Evolutionary conservation across 2,797 vertebrate genomes (phyloP).

Genomic region (Sphaeramia orbicularis): DNA sequence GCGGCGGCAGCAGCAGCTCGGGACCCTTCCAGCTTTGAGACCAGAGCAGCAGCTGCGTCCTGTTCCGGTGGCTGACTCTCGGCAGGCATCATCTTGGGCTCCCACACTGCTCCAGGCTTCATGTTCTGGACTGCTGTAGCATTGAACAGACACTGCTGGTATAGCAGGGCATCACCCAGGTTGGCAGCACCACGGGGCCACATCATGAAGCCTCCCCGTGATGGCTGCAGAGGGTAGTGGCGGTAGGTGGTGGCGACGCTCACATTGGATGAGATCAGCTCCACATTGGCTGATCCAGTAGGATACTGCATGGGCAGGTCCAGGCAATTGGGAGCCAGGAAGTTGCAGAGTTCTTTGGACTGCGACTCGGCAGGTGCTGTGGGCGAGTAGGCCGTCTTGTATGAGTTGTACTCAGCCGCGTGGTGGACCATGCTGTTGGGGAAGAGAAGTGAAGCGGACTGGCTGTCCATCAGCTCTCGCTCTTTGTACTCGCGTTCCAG

Average conservation of each 20-base stretch:
- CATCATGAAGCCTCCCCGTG: constrained; percentile 86
- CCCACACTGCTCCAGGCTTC: constrained; percentile 91
- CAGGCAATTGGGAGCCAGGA: constrained; percentile 88
- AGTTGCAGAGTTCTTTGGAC: constrained; percentile 90
- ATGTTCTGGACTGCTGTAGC: constrained; percentile 91
- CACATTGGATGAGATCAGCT: constrained; percentile 97
- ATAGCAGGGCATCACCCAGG: constrained; percentile 92
- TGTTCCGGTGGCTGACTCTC: constrained; percentile 87
- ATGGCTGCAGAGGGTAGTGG: constrained; percentile 91
- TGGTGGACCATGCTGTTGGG: constrained; percentile 88
- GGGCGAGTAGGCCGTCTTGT: constrained; percentile 89
- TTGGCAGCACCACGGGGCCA: constrained; percentile 92
- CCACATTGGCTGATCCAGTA: constrained; percentile 88
- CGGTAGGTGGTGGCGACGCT: constrained; percentile 96
- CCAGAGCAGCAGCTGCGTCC: constrained; percentile 68
- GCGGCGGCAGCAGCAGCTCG: constrained; percentile 69
- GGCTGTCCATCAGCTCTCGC: constrained; percentile 92
- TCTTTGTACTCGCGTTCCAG: constrained; percentile 98
- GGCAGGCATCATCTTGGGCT: constrained; percentile 85
- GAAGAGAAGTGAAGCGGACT: constrained; percentile 89
- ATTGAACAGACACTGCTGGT: constrained; percentile 95
- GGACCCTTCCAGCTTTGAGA: constrained; percentile 87
- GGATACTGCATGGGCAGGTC: constrained; percentile 92
- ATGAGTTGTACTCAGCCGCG: constrained; percentile 91
- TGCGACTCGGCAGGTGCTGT: constrained; percentile 76